A percentile compares a stretch with the other conserved stretches of the same genome.
phyloP scores from a whole-genome alignment of 2,888 invertebrate genomes.

The Pteria penguin region DNA sequence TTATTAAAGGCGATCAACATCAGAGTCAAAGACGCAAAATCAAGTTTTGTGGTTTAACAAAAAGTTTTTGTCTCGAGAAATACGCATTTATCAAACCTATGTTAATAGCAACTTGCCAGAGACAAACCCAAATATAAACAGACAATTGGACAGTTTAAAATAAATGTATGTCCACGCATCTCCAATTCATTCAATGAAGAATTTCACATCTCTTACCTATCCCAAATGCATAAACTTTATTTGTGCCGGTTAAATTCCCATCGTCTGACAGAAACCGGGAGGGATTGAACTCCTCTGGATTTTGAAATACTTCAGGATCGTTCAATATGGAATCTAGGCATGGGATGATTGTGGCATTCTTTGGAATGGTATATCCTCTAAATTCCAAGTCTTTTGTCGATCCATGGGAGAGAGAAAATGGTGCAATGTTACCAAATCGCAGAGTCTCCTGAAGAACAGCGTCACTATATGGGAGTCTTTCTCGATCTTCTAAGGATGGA shows the following conservation, averaged over 20 bases:
- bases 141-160: too few relatives aligned
- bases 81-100: too few relatives aligned
- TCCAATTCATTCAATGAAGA: too few relatives aligned
- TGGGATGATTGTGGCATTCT: slow-evolving; percentile 47
- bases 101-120: too few relatives aligned
- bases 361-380: slow-evolving; percentile 64
- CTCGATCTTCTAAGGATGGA: slow-evolving; percentile 38
- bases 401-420: slow-evolving; percentile 49
- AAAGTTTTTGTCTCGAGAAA: too few relatives aligned
- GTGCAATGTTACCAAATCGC: slow-evolving; percentile 56
- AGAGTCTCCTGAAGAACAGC: slow-evolving; percentile 62
- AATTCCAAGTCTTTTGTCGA: slow-evolving; percentile 54
- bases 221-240: slow-evolving; percentile 38
- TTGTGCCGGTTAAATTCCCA: slow-evolving; percentile 28
- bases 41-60: too few relatives aligned
- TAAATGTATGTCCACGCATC: too few relatives aligned
- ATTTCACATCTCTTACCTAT: too few relatives aligned
- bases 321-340: slow-evolving; percentile 50
- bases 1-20: too few relatives aligned
- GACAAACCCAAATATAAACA: too few relatives aligned
- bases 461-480: slow-evolving; percentile 47
- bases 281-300: slow-evolving; percentile 51
- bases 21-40: too few relatives aligned
- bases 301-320: slow-evolving; percentile 44
- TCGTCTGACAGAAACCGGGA: slow-evolving; percentile 52